Percentiles rank a stretch among this genome's conserved stretches.
These are phyloP conservation scores for Philotrypesis tridentata DNA, from an alignment of 1,140 invertebrate genomes.

Conservation along the genomic window DNA sequence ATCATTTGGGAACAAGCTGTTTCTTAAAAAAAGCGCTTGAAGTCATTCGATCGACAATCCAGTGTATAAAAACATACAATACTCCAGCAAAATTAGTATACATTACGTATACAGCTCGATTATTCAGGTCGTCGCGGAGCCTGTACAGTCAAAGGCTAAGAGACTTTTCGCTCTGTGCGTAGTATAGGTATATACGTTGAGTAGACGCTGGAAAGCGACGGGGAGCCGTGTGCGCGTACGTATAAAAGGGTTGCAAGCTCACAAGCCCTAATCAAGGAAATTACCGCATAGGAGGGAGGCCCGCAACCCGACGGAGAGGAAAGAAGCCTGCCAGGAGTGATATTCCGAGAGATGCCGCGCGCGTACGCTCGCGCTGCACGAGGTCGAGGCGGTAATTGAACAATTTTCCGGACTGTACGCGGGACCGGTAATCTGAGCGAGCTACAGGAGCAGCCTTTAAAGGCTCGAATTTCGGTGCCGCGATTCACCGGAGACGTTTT, in stretches of 20 bases:
- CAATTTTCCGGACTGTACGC: conserved; percentile 52
- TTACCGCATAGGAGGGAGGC: background rate
- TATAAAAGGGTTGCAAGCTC: background rate
- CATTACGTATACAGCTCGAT: too few relatives aligned
- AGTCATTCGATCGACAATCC: too few relatives aligned
- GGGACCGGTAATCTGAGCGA: conserved; percentile 17
- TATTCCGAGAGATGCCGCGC: background rate
- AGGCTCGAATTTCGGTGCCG: background rate
- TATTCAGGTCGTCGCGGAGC: too few relatives aligned
- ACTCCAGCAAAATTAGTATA: too few relatives aligned
- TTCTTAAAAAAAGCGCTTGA: too few relatives aligned
- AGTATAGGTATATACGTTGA: too few relatives aligned
- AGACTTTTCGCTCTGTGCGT: too few relatives aligned
- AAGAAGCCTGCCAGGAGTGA: background rate
- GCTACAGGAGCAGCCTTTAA: background rate
- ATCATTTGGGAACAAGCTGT: too few relatives aligned
- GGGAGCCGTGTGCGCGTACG: background rate
- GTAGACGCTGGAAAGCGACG: background rate
- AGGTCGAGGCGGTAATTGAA: conserved; percentile 41
- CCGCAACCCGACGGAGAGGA: background rate
- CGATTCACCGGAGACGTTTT: too few relatives aligned
- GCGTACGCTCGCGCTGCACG: too few relatives aligned
- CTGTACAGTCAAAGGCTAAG: too few relatives aligned
- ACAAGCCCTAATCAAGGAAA: conserved; percentile 10
- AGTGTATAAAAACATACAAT: too few relatives aligned